Evolutionary conservation across 92 coral and sea anemone genomes (phyloP).

Genomic region (Actinernus sp.): DNA sequence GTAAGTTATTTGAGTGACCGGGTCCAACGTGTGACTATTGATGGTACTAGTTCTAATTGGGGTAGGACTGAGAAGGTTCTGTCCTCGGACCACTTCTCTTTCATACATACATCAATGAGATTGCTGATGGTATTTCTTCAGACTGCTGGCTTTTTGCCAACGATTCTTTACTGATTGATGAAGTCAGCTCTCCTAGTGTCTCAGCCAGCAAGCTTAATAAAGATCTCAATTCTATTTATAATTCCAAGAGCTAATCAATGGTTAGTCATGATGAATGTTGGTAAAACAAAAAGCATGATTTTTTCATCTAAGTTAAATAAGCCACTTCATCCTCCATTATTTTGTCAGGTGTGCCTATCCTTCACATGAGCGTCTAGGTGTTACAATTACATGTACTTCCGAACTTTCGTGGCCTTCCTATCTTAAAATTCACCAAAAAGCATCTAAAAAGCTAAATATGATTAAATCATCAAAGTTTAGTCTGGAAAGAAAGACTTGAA

Average conservation of each 20-base stretch:
- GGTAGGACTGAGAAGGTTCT: conserved; percentile 9
- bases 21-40: conserved; percentile 47
- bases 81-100: conserved; percentile 43
- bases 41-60: conserved; percentile 51
- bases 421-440: conserved; percentile 15
- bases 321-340: no score
- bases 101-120: conserved; percentile 39
- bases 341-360: neutral
- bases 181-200: conserved; percentile 18
- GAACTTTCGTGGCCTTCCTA: no score
- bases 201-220: conserved; percentile 14
- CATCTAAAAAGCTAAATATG: conserved; percentile 5
- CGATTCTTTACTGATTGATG: conserved; percentile 25
- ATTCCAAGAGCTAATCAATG: conserved; percentile 29
- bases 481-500: neutral
- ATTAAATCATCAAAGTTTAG: conserved; percentile 6
- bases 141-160: conserved; percentile 25
- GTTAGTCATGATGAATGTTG: conserved; percentile 26
- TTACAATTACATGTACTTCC: no score
- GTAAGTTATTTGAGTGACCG: conserved; percentile 42
- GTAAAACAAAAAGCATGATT: conserved; percentile 23
- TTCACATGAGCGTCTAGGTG: no score
- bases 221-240: conserved; percentile 9
- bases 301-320: no score
- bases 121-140: conserved; percentile 10